These are phyloP conservation scores for Lampropteryx suffumata DNA, from an alignment of 2,888 invertebrate genomes.

Conservation along the genomic window DNA sequence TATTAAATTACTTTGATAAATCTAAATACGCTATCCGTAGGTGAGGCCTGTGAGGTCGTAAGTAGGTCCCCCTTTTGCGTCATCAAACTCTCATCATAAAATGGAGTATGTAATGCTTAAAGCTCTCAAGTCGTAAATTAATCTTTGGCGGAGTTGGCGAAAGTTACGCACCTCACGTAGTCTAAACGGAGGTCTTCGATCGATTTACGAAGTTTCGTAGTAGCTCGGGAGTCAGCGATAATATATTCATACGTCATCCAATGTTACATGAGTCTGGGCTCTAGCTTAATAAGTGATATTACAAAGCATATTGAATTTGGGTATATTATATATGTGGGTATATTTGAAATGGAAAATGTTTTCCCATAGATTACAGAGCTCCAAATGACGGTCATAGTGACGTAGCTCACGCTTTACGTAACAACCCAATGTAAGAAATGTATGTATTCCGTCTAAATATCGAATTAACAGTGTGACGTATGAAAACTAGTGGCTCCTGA, in stretches of 20 bases:
- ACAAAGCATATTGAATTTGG: too few relatives aligned
- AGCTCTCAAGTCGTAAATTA: constrained; percentile 30
- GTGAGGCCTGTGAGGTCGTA: too few relatives aligned
- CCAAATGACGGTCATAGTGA: too few relatives aligned
- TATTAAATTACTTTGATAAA: too few relatives aligned
- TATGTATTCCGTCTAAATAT: too few relatives aligned
- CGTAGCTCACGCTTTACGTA: too few relatives aligned
- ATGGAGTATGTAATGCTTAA: constrained; percentile 22
- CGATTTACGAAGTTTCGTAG: constrained; percentile 21
- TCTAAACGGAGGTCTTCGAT: constrained; percentile 25
- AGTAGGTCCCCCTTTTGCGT: background rate
- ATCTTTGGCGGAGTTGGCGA: constrained; percentile 23
- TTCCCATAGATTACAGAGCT: too few relatives aligned
- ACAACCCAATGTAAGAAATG: too few relatives aligned
- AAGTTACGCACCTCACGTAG: constrained; percentile 31
- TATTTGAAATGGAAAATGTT: too few relatives aligned
- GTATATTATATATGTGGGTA: too few relatives aligned
- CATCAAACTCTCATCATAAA: constrained; percentile 24
- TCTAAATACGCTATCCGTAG: too few relatives aligned
- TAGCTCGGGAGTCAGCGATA: background rate
- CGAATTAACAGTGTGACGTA: background rate
- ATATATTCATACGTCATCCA: constrained; percentile 5
- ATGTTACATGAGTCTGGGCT: background rate
- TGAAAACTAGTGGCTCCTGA: background rate
- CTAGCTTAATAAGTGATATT: too few relatives aligned